Evolutionary conservation across 2,888 invertebrate species (phyloP), one percentile per base, ranked within the genome.

Genomic region (Eristalinus aeneus): DNA sequence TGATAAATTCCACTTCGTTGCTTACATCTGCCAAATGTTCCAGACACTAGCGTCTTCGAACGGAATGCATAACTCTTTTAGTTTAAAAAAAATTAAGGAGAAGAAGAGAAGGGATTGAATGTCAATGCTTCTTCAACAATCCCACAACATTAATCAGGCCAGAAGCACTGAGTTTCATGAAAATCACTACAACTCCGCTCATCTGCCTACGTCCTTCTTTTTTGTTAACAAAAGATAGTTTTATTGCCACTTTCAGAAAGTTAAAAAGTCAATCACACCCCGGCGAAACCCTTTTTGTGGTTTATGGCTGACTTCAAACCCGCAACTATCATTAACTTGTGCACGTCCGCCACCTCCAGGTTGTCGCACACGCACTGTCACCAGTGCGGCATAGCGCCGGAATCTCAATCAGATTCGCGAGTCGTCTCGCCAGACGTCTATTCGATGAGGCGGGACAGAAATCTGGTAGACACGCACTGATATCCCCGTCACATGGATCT

Each of bases 341-440:
- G 67, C 56, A 75, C 65, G 64, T 65, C 79, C 54, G 58, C 64
- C 39, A 10, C 60, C 22, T 54, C 11, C 27, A 4, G 74, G 69
- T 75, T 56, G 64, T n/a, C 39, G 36, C 16, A 65, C 54, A 16
- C 12, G 20, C 27, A 23, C 22, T 60, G 83, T 60, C 79, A 82
- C 67, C 77, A 72, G n/a, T n/a, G n/a, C 46, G 22, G 23, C 73
- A 27, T 5, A 22, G 27, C 27, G 64, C 16, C 46, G 8, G 16
- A 46, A 16, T 46, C 46, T 54, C 23, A 56, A 68, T 39, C 16
- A 56, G 61, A 75, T 67, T 80, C 80, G 84, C 84, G 84, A 58
- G 63, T 61, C 36, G 83, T 84, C 83, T 84, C 79, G 79, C 74
- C 69, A 46, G 46, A 16, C 58, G 65, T 60, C 81, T 65, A 22